Percentiles rank a stretch among this genome's conserved stretches.
These are phyloP conservation scores for Vanessa atalanta DNA, from an alignment of 1,140 invertebrate genomes.

Conservation along the genomic window DNA sequence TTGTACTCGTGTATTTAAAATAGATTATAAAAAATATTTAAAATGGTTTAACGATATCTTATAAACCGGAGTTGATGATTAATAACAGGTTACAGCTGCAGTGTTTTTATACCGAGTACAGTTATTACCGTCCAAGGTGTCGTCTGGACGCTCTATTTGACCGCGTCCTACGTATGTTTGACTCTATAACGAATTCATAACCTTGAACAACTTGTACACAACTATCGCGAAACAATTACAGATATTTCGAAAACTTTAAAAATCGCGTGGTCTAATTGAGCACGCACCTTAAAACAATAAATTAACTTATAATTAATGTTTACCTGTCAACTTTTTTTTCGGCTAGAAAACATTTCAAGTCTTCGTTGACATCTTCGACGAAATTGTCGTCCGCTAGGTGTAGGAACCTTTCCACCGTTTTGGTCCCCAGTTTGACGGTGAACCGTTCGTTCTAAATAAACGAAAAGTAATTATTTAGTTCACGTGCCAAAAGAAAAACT, in stretches of 20 bases:
- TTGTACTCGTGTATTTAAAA: too few relatives aligned
- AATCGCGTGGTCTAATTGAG: background rate
- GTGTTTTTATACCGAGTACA: constrained; percentile 43
- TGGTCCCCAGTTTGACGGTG: constrained; percentile 79
- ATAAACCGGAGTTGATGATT: background rate
- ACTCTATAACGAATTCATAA: constrained; percentile 48
- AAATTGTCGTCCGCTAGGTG: constrained; percentile 75
- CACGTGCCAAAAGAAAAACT: constrained; percentile 65
- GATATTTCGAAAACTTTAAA: background rate
- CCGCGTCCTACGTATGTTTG: constrained; percentile 53
- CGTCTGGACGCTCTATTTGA: constrained; percentile 57
- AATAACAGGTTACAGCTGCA: constrained; percentile 17
- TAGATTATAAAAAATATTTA: background rate
- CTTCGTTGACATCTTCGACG: constrained; percentile 78
- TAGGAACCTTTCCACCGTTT: constrained; percentile 75
- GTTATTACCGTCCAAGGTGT: constrained; percentile 59
- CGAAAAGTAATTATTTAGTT: constrained; percentile 60
- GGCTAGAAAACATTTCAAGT: constrained; percentile 76
- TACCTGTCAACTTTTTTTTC: constrained; percentile 77
- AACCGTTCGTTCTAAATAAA: constrained; percentile 49
- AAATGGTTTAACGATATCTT: background rate
- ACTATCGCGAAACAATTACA: background rate
- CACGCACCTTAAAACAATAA: constrained; percentile 9
- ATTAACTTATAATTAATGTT: constrained; percentile 55
- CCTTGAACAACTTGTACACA: constrained; percentile 58